Evolutionary conservation across 2,888 invertebrate species (phyloP), one percentile per base, ranked within the genome.

Genomic region (Hyposoter dolosus): DNA sequence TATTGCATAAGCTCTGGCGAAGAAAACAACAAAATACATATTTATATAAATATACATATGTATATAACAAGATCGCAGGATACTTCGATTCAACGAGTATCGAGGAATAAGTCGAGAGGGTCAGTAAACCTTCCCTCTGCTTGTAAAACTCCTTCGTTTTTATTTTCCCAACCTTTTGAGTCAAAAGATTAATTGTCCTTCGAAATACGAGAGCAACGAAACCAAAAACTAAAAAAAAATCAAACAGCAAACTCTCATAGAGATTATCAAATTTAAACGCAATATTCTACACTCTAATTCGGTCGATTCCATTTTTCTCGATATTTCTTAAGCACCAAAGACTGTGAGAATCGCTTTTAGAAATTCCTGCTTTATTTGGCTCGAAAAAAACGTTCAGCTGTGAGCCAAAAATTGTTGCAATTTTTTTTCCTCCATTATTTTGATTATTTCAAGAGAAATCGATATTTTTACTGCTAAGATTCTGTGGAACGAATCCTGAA

Each of bases 41-140:
- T 75, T 80, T 82, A 83, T 87, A 85, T 82, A 56, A 43, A 50
- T 19, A 75, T 56, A 75, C 53, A 81, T 66, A 78, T 77, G 84
- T 82, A 82, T 87, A 87, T 82, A 75, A 82, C 85, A 83, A 72
- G 60, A 83, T 77, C 75, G 60, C 76, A 79, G 74, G 78, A 85
- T 85, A 87, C 82, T 82, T 82, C 56, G 53, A 83, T 79, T 80
- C 80, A 84, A 82, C 65, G 75, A 82, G 74, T 84, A 80, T 78
- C 53, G 77, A 74, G 60, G 23, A 81, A 40, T 10, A 10, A 40
- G 17, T 75, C 35, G 45, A 23, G 32, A 53, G 47, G 76, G 71
- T 72, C 63, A 53, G 45, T 45, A 19, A 71, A 23, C 23, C 53
- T 83, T 40, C 35, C 12, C 65, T 65, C 17, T 56, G 71, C 63